phyloP scores from a whole-genome alignment of 1,140 invertebrate genomes.

The Elymnias hypermnestra region DNA sequence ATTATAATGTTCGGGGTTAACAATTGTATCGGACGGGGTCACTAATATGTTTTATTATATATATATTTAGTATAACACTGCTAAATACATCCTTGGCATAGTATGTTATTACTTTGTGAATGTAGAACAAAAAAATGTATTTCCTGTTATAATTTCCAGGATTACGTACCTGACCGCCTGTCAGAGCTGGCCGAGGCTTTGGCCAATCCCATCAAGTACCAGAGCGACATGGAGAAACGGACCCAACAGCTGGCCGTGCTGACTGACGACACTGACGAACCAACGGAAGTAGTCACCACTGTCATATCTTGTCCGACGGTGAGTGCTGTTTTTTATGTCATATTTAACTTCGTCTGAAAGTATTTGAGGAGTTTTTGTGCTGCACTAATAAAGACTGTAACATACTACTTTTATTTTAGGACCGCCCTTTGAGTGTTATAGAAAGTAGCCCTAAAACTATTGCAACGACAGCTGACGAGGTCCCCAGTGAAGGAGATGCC shows the following conservation, averaged over 20 bases:
- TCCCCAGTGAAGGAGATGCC: not conserved
- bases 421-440: not conserved
- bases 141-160: too few species aligned
- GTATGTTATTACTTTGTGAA: too few species aligned
- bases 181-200: constrained; percentile 97
- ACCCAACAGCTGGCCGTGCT: constrained; percentile 93
- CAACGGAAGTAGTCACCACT: constrained; percentile 7
- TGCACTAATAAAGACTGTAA: not conserved
- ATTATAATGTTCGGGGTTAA: too few species aligned
- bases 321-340: not conserved
- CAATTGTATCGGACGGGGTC: too few species aligned
- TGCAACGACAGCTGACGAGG: not conserved
- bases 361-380: not conserved
- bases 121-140: too few species aligned
- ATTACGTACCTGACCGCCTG: constrained; percentile 96
- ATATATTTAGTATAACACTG: too few species aligned
- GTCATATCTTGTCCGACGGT: not conserved
- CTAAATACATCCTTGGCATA: too few species aligned
- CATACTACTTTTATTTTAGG: not conserved
- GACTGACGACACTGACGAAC: constrained; percentile 86
- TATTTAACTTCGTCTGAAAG: not conserved
- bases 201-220: constrained; percentile 98
- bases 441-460: not conserved
- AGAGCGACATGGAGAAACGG: constrained; percentile 94
- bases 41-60: too few species aligned